Evolutionary conservation across 1,140 invertebrate species (phyloP).

Genomic region (Luehdorfia chinensis): DNA sequence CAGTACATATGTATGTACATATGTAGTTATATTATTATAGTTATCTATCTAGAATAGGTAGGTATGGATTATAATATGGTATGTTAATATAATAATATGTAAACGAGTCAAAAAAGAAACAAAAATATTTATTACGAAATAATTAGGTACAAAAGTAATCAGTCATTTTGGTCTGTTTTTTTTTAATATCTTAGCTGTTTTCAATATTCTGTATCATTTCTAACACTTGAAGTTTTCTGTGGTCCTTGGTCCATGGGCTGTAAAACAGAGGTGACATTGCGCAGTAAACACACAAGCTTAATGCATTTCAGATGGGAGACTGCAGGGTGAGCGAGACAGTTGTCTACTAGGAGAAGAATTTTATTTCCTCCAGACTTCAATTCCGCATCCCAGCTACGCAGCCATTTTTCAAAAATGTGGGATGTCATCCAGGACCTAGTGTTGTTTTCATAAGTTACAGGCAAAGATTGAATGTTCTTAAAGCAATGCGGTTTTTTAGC

Average conservation of each 20-base stretch:
- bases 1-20: too few relatives aligned
- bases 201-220: too few relatives aligned
- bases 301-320: constrained; percentile 25
- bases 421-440: constrained; percentile 27
- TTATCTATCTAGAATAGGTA: too few relatives aligned
- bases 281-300: constrained; percentile 27
- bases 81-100: too few relatives aligned
- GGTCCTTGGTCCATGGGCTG: constrained; percentile 29
- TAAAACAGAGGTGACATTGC: constrained; percentile 23
- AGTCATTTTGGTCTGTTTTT: constrained; percentile 28
- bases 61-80: too few relatives aligned
- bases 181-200: constrained; percentile 31
- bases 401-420: constrained; percentile 28
- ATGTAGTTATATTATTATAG: too few relatives aligned
- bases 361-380: constrained; percentile 22
- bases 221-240: too few relatives aligned
- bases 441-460: constrained; percentile 27
- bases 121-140: too few relatives aligned
- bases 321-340: constrained; percentile 22
- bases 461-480: too few relatives aligned
- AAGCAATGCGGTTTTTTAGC: constrained; percentile 21
- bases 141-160: too few relatives aligned
- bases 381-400: constrained; percentile 27
- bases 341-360: constrained; percentile 26
- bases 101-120: too few relatives aligned